Evolutionary conservation across 2,888 invertebrate genomes (phyloP).

Genomic region (Julus scanicus): DNA sequence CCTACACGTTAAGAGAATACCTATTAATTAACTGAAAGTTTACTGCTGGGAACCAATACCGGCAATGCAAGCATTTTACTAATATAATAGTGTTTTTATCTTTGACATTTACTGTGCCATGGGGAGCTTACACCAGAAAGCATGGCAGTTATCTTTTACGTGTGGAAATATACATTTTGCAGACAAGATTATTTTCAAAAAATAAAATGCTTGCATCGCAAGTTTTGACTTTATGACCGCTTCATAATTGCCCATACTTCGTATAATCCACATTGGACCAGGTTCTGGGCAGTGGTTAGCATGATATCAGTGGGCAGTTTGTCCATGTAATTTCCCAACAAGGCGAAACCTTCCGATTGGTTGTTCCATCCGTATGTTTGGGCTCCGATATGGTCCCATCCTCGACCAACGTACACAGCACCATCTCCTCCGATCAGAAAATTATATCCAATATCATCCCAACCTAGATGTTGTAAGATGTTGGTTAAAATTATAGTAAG

Average conservation of each 20-base stretch:
- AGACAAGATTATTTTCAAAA: background rate
- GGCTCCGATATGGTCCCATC: conserved; percentile 64
- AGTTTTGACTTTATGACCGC: background rate
- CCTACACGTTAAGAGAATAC: background rate
- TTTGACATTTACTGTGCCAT: no score
- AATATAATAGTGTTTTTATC: no score
- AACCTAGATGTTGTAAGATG: conserved; percentile 59
- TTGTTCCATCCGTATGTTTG: conserved; percentile 63
- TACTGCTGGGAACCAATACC: background rate
- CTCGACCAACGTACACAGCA: conserved; percentile 63
- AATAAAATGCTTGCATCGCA: background rate
- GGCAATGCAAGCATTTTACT: no score
- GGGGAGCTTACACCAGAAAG: no score
- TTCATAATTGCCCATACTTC: background rate
- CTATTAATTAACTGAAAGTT: background rate
- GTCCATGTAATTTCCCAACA: conserved; percentile 63
- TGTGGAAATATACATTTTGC: background rate
- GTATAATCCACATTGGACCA: conserved; percentile 62
- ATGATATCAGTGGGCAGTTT: conserved; percentile 62
- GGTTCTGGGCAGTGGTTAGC: conserved; percentile 61
- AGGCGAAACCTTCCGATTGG: conserved; percentile 62
- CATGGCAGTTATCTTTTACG: no score
- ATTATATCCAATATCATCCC: conserved; percentile 62
- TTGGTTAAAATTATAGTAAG: no score
- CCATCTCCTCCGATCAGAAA: conserved; percentile 65